Percentiles rank a stretch among this genome's conserved stretches.
Conservation (phyloP, 2,113 vertebrate species). For the Candoia aspera region DNA sequence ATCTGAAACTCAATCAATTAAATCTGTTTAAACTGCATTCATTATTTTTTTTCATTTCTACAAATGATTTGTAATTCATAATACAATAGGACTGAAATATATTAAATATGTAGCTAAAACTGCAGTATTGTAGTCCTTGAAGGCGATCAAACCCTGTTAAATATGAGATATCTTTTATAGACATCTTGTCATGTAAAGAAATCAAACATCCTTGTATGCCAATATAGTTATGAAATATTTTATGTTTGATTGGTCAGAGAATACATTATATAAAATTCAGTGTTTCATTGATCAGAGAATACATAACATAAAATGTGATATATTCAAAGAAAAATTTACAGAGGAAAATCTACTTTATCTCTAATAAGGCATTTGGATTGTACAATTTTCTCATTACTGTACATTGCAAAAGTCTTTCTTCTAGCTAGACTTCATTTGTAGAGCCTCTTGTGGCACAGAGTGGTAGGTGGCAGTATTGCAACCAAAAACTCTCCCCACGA, state of each 20-base stretch:
- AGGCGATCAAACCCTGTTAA: neutral
- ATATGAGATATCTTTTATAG: neutral
- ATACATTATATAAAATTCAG: neutral
- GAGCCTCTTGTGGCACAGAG: no score
- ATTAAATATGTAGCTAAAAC: neutral
- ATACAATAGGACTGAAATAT: neutral
- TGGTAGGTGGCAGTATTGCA: no score
- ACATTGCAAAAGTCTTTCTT: neutral
- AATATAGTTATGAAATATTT: neutral
- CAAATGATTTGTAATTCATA: neutral
- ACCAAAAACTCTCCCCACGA: no score
- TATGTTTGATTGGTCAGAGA: neutral
- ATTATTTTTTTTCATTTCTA: neutral
- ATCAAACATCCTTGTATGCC: neutral
- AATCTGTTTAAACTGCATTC: neutral
- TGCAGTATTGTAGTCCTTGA: neutral
- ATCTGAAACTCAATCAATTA: neutral
- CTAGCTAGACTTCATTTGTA: neutral
- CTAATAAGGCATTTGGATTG: neutral
- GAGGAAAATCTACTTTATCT: neutral
- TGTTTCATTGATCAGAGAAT: neutral
- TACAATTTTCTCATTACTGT: neutral
- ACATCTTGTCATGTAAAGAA: neutral
- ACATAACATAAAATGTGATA: neutral
- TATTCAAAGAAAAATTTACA: neutral